Evolutionary conservation across 2,797 vertebrate species (phyloP), one percentile per base, ranked within the genome.

Genomic region (Percopsis omiscomaycus): DNA sequence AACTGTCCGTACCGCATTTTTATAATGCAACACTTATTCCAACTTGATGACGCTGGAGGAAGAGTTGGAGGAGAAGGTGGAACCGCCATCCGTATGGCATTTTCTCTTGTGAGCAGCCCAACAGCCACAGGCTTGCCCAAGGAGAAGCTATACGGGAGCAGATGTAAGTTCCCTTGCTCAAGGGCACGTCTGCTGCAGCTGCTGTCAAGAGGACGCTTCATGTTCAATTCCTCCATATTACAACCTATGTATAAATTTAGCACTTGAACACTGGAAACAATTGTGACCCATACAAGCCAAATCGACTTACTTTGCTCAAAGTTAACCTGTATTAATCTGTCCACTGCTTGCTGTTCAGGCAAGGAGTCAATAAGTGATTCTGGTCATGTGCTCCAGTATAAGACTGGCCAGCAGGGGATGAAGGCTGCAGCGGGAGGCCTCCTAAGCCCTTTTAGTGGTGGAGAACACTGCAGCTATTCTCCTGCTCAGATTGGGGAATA

Each of bases 361-460:
- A 88, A 78, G 66, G 46, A 45, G 79, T 82, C 81, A 81, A 44
- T 80, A 63, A 81, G 72, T 61, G 74, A 85, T 80, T 79, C 74
- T 88, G 86, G 84, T 79, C 73, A 64, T 58, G 47, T 55, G 80
- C 73, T 68, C 32, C 58, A 55, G 73, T 51, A 5, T 61, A 15
- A 48, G 13, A 73, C 72, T 66, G 50, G 69, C 47, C 45, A n/a
- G 54, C 56, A 55, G 64, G 61, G 46, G 45, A 53, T 72, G 42
- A 69, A 47, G 54, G 5, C 68, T 66, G 77, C 73, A 67, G 79
- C 79, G 66, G 54, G 49, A 28, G 59, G 59, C 66, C 68, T 74
- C 71, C 69, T 83, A 83, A 88, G 78, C 84, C 77, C 78, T 80
- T 85, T 86, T 71, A 82, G 67, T 8, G 22, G 62, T n/a, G 11